Base-by-base conservation (phyloP, 2,888 invertebrate species). In the Stenodera caucasica region DNA sequence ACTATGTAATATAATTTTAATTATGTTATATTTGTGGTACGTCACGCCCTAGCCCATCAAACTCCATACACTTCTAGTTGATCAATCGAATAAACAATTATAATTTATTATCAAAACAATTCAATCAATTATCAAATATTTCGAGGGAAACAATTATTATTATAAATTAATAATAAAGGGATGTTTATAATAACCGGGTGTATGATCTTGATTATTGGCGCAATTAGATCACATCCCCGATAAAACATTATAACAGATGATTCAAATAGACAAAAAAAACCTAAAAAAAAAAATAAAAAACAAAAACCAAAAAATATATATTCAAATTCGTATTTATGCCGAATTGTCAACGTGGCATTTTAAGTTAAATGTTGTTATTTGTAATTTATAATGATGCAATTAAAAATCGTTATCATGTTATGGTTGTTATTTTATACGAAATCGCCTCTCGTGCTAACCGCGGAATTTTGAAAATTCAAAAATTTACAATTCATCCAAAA, bases 301-400 rank as follows among this genome's bases (percentile, higher is more conserved):
- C 40, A 2, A 4, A 14, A 37, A 37, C 15, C 4, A 49, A 29
- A 14, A 30, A 11, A 50, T 11, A 50, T 14, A 26, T 50, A 50
- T 40, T 18, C 18, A 40, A 26, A 26, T 53, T 30, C 68, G 69
- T 69, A 64, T 72, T 73, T 74, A 77, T 76, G 77, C 76, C 75
- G 76, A 78, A 67, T 68, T 71, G 69, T 70, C 53, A 69, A 69
- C 71, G 65, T 73, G 75, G 75, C 73, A 75, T 77, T 78, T 78
- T 77, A 70, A 79, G 77, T 78, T 78, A 72, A 78, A 79, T 78
- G 78, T 79, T 80, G 79, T 79, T 80, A 79, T 78, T 74, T 78
- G 78, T 78, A 79, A 78, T 75, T 78, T 76, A 68, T 78, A 77
- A 78, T 76, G 76, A 74, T 78, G 77, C 75, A 75, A 78, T 78